These are phyloP conservation scores for Dunckerocampus dactyliophorus DNA, from an alignment of 2,113 vertebrate species.

Conservation along the genomic window DNA sequence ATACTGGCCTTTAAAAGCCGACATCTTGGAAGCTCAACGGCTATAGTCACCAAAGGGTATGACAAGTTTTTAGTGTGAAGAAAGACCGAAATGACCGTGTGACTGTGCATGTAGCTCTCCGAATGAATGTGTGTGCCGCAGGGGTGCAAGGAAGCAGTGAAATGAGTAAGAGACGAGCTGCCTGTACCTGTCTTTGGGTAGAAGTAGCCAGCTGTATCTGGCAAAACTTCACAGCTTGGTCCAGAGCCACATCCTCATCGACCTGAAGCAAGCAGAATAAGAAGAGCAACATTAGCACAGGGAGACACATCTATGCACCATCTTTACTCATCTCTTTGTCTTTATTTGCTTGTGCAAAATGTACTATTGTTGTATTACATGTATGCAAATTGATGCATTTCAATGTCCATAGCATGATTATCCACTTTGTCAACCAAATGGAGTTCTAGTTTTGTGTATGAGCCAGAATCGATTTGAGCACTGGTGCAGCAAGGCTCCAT, in stretches of 20 bases:
- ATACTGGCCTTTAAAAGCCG: not conserved
- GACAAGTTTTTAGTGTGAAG: not conserved
- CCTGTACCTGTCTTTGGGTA: slow-evolving; percentile 90
- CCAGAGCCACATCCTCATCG: slow-evolving; percentile 92
- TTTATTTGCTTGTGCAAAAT: not conserved
- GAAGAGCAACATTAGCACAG: slow-evolving; percentile 2
- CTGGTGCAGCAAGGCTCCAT: slow-evolving; percentile 10
- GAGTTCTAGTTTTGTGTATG: not conserved
- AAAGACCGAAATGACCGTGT: not conserved
- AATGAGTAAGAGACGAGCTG: not conserved
- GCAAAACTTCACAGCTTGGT: slow-evolving; percentile 98
- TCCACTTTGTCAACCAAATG: not conserved
- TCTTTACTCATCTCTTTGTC: not conserved
- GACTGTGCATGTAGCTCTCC: not conserved
- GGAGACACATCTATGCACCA: not conserved
- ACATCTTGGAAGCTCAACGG: not conserved
- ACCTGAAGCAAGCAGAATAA: slow-evolving; percentile 74
- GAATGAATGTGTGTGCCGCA: not conserved
- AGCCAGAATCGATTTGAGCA: slow-evolving; percentile 17
- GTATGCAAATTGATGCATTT: too few species aligned
- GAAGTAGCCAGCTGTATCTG: slow-evolving; percentile 92
- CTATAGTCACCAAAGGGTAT: not conserved
- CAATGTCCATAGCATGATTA: too few species aligned
- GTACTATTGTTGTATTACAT: too few species aligned
- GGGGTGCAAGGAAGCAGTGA: slow-evolving; percentile 13